These are phyloP conservation scores for Apamea epomidion DNA, from an alignment of 2,888 invertebrate species.

Conservation along the genomic window DNA sequence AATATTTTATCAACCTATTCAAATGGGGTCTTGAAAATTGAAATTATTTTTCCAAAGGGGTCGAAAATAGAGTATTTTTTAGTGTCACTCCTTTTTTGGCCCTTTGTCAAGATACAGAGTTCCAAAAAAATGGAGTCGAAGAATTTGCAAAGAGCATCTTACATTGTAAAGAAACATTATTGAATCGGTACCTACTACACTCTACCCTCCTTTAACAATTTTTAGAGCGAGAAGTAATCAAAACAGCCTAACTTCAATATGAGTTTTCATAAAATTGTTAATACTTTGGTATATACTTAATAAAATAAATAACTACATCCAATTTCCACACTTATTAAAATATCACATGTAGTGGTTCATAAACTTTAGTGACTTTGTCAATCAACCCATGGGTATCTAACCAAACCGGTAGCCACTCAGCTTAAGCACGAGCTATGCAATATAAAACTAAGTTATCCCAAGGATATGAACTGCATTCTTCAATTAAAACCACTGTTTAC, in stretches of 20 bases:
- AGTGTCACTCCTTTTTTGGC: not conserved
- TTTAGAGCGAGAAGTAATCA: no score
- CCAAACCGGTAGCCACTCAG: not conserved
- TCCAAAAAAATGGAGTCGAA: no score
- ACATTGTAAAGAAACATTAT: not conserved
- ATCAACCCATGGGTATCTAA: not conserved
- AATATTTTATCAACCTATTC: not conserved
- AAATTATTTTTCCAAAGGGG: not conserved
- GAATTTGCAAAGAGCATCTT: not conserved
- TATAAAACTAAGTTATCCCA: slow-evolving; percentile 30
- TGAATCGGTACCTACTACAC: no score
- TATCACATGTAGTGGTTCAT: not conserved
- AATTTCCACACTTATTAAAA: no score
- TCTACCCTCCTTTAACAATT: no score
- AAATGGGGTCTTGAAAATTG: not conserved
- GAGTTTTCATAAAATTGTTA: no score
- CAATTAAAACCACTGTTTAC: slow-evolving; percentile 39
- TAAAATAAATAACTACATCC: no score
- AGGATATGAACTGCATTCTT: slow-evolving; percentile 47
- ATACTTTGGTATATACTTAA: no score
- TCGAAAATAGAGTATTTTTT: not conserved
- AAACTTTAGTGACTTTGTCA: slow-evolving; percentile 7
- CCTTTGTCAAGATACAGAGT: not conserved
- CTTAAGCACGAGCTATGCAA: not conserved
- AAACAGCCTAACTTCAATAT: no score